These are phyloP conservation scores for Melieria crassipennis DNA, from an alignment of 2,888 invertebrate species.

Conservation along the genomic window DNA sequence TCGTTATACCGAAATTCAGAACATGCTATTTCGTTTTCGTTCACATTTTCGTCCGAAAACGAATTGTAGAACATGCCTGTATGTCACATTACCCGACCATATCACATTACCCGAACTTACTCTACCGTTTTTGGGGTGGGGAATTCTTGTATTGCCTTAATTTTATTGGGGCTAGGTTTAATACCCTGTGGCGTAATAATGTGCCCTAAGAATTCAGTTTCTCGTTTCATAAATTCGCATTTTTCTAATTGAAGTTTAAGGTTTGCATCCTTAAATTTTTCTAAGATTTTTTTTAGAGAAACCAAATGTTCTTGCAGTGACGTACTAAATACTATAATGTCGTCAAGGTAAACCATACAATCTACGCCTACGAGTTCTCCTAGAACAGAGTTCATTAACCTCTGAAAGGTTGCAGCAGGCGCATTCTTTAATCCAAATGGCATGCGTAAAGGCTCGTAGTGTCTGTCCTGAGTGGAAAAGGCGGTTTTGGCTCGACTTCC, in stretches of 20 bases:
- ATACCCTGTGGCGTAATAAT: constrained; percentile 51
- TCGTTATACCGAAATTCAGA: too few relatives aligned
- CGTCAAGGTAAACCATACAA: constrained; percentile 54
- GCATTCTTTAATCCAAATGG: constrained; percentile 24
- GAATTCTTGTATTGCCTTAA: constrained; percentile 44
- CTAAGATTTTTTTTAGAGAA: constrained; percentile 42
- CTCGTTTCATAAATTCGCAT: constrained; percentile 46
- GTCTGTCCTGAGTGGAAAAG: constrained; percentile 7
- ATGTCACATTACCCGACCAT: too few relatives aligned
- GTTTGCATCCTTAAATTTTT: constrained; percentile 43
- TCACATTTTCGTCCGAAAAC: too few relatives aligned
- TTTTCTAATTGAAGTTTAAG: constrained; percentile 50
- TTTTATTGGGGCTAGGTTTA: constrained; percentile 52
- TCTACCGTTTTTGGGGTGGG: constrained; percentile 46
- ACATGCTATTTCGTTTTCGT: too few relatives aligned
- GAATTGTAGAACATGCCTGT: too few relatives aligned
- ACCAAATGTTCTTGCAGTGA: constrained; percentile 50
- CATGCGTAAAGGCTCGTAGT: constrained; percentile 3
- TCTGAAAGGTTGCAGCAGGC: constrained; percentile 11
- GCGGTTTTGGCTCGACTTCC: neutral
- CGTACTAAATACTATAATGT: constrained; percentile 49
- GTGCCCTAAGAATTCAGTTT: constrained; percentile 52
- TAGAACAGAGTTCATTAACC: constrained; percentile 47
- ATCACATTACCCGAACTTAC: constrained; percentile 36
- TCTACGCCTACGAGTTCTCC: constrained; percentile 43